Percentiles rank a stretch among this genome's conserved stretches.
Conservation (phyloP, 2,113 vertebrate species). For the Pterocles burchelli region DNA sequence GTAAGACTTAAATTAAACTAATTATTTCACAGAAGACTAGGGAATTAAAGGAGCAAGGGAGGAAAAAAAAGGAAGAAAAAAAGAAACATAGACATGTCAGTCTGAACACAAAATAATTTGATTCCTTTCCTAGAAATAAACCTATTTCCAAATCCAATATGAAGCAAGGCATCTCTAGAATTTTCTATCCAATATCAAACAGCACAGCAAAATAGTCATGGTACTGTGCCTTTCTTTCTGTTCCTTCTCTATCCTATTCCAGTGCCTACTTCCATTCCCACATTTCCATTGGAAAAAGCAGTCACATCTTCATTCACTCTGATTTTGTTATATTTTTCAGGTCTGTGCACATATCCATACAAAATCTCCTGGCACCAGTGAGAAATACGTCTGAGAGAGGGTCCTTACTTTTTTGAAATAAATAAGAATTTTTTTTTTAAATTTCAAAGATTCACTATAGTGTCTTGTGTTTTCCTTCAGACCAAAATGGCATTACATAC, state of each 20-base stretch:
- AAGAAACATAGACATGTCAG: not conserved
- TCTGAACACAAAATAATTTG: not conserved
- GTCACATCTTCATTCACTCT: not conserved
- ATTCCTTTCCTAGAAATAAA: not conserved
- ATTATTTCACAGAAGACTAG: not conserved
- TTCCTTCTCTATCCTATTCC: not conserved
- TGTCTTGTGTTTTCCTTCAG: not conserved
- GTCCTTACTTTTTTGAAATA: rapidly evolving
- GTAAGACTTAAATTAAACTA: not conserved
- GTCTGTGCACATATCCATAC: not conserved
- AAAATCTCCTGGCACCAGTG: not conserved
- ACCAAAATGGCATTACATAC: not conserved
- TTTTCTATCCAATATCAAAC: not conserved
- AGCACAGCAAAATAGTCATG: not conserved
- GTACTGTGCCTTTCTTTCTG: not conserved
- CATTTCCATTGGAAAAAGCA: not conserved
- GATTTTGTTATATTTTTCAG: not conserved
- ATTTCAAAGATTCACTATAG: not conserved
- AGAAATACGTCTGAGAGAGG: not conserved
- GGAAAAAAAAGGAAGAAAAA: too few relatives aligned
- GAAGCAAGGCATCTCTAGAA: not conserved
- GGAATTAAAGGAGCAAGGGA: not conserved
- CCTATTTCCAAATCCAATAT: not conserved
- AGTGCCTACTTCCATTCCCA: not conserved
- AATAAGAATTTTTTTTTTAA: not conserved